Conservation (phyloP, 2,797 vertebrate species). For the Lithobates pipiens region DNA sequence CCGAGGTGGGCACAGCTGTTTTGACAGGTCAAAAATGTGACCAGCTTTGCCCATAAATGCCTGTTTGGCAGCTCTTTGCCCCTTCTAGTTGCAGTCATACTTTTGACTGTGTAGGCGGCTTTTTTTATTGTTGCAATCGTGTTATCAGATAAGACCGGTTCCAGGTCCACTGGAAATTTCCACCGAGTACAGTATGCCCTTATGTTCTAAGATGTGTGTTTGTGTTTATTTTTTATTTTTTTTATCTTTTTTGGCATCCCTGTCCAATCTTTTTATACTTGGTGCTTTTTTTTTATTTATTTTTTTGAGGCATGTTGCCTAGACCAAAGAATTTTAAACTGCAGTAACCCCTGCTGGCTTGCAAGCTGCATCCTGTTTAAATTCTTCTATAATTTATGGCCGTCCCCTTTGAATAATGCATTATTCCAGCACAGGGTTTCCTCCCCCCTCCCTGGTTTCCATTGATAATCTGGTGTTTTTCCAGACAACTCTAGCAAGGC, state of each 20-base stretch:
- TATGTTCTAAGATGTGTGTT: too few relatives aligned
- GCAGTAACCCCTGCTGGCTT: neutral
- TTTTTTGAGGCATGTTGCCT: neutral
- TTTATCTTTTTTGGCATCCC: too few relatives aligned
- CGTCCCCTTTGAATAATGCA: slow-evolving; percentile 9
- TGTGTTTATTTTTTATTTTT: too few relatives aligned
- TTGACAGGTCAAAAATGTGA: too few relatives aligned
- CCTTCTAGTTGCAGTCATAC: too few relatives aligned
- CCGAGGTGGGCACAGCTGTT: too few relatives aligned
- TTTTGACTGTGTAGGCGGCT: too few relatives aligned
- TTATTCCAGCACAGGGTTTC: neutral
- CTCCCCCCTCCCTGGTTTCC: neutral
- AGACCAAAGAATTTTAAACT: neutral
- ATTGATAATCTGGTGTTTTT: neutral
- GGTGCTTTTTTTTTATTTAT: too few relatives aligned
- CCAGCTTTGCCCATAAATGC: too few relatives aligned
- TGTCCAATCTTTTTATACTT: too few relatives aligned
- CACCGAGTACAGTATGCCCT: neutral
- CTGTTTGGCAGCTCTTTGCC: too few relatives aligned
- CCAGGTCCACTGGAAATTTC: slow-evolving; percentile 5
- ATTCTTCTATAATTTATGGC: slow-evolving; percentile 24
- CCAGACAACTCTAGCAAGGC: neutral
- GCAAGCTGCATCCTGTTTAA: slow-evolving; percentile 33
- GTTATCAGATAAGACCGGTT: neutral
- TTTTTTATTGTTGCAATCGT: neutral